Evolutionary conservation across 2,888 invertebrate genomes (phyloP).

Genomic region (Calliscelio sp.): DNA sequence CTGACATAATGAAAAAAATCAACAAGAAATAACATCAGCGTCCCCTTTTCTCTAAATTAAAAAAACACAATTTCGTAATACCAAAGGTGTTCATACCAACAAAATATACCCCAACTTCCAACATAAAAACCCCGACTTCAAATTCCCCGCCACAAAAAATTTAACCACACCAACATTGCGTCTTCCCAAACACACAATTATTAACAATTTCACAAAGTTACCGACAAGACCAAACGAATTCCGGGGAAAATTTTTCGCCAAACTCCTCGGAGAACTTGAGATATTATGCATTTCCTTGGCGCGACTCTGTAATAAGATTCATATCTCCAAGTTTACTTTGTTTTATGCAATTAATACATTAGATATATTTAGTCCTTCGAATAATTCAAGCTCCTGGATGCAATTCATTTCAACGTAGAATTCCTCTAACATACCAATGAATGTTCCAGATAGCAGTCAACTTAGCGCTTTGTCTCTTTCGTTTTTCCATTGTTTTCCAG

Average conservation of each 20-base stretch:
- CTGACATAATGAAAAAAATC: conserved; percentile 23
- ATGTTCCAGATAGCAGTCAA: conserved; percentile 62
- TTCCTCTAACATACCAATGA: conserved; percentile 62
- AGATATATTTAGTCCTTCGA: conserved; percentile 45
- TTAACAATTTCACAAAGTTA: background rate
- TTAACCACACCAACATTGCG: conserved; percentile 6
- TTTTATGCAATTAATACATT: conserved; percentile 58
- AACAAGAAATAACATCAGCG: conserved; percentile 5
- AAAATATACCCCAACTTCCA: too few relatives aligned
- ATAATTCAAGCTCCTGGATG: conserved; percentile 38
- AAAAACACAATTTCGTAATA: too few relatives aligned
- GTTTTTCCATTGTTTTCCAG: conserved; percentile 66
- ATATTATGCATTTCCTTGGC: conserved; percentile 20
- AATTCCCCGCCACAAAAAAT: too few relatives aligned
- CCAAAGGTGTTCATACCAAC: too few relatives aligned
- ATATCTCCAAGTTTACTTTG: conserved; percentile 43
- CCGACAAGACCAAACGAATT: conserved; percentile 13
- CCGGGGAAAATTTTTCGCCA: background rate
- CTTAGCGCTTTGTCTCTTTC: conserved; percentile 57
- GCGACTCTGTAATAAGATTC: conserved; percentile 20
- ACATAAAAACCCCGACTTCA: too few relatives aligned
- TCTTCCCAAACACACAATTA: background rate
- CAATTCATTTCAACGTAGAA: conserved; percentile 47
- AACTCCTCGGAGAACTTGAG: conserved; percentile 1
- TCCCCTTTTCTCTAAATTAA: background rate